These are phyloP conservation scores for Scotopteryx bipunctaria DNA, from an alignment of 2,888 invertebrate species.

Conservation along the genomic window DNA sequence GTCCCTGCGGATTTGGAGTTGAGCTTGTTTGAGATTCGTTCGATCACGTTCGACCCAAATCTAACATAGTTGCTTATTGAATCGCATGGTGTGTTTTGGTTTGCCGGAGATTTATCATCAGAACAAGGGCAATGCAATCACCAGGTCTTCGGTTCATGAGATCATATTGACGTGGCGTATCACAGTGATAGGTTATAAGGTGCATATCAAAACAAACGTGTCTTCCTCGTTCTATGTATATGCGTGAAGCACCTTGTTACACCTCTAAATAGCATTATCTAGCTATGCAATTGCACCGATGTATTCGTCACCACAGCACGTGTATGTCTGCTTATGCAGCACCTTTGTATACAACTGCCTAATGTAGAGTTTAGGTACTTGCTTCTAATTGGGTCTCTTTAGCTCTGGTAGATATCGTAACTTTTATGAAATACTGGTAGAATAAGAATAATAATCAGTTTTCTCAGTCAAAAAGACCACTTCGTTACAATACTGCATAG, in stretches of 20 bases:
- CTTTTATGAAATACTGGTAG: not conserved
- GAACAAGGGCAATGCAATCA: constrained; percentile 7
- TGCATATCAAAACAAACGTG: constrained; percentile 24
- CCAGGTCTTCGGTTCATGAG: constrained; percentile 19
- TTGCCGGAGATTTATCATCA: constrained; percentile 19
- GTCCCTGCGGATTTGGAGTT: constrained; percentile 52
- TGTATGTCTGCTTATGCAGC: constrained; percentile 28
- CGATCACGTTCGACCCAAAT: constrained; percentile 70
- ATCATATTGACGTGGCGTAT: constrained; percentile 23
- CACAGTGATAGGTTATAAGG: constrained; percentile 19
- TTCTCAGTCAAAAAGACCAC: too few relatives aligned
- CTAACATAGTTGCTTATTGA: constrained; percentile 50
- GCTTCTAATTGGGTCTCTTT: constrained; percentile 24
- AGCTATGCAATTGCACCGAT: constrained; percentile 37
- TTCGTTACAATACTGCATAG: too few relatives aligned
- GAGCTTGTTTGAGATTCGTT: constrained; percentile 50
- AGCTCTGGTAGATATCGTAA: not conserved
- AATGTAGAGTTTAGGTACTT: constrained; percentile 18
- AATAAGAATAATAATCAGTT: too few relatives aligned
- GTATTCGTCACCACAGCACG: constrained; percentile 35
- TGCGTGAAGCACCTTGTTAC: constrained; percentile 39
- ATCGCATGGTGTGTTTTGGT: constrained; percentile 40
- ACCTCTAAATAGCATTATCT: constrained; percentile 33
- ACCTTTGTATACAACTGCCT: constrained; percentile 36
- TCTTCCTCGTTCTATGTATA: constrained; percentile 33